Base-by-base conservation (phyloP, 2,797 vertebrate species). In the Enteromius trimaculatus region DNA sequence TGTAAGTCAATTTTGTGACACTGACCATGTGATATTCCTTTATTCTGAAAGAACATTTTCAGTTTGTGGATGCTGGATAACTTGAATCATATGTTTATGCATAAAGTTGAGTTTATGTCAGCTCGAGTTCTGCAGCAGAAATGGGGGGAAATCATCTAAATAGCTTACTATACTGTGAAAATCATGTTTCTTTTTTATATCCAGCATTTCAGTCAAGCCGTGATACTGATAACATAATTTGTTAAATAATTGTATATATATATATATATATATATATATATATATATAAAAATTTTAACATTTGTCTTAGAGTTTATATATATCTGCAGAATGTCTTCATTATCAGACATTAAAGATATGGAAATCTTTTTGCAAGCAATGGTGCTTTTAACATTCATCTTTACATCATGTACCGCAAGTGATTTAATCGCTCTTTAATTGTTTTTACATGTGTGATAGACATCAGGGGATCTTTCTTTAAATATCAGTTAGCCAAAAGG, bases 401-500 rank as follows among this genome's bases (percentile, higher is more conserved):
- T 58, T 44, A 19, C 37, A 58, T 31, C 37, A 6, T 21, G 51
- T 31, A 44, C 23, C 19, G 11, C 51, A 53, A 31, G 14, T n/a
- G 37, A 21, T 71, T 60, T 16, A 21, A 71, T 31, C 53, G n/a
- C 21, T 62, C 13, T 80, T 9, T 31, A 31, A 29, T 29, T 19
- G 47, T n/a, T 26, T 69, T 55, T 53, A 31, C 23, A 7, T 51
- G n/a, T 44, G 34, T 66, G 8, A 66, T 37, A 31, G 31, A 42
- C 3, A 79, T 65, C 69, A 84, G 44, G 29, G 13, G 34, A 39
- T 60, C 26, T 68, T 47, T 69, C 74, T 72, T 82, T 58, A 82
- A 19, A 83, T 86, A 80, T 76, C 85, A 82, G 88, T 89, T 55
- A 84, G 42, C 71, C 10, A 68, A 83, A 31, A 79, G 26, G 29